Evolutionary conservation across 2,797 vertebrate genomes (phyloP), one percentile per base, ranked within the genome.

Genomic region (Naso thynnoides): DNA sequence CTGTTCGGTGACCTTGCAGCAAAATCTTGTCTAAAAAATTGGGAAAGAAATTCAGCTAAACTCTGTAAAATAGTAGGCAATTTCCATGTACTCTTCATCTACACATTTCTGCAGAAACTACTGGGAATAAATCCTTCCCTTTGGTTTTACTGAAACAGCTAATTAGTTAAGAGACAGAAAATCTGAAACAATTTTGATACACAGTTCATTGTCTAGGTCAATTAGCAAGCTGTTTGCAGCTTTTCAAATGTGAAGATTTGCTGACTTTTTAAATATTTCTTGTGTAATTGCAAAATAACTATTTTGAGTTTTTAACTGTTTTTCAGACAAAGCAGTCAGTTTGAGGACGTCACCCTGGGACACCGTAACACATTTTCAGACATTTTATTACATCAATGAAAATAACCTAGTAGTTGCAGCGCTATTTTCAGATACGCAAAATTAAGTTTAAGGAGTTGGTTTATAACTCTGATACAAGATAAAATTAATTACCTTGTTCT

Each of bases 381-480:
- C 24, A 42, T 21, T 54, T 48, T 39, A 19, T 53, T 6, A 62
- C 44, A 36, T 36, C 8, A 33, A 31, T 8, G 2, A 55, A 55
- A 71, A 27, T 39, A 41, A 70, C 47, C 29, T 56, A 19, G 24
- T 24, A 16, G 54, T 8, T 49, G 49, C 29, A 55, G 58, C 14
- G 33, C 19, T 24, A 31, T 52, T 68, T 60, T 19, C 24, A 62
- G n/a, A 64, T 57, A 8, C n/a, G 11, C 27, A 3, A 60, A 70
- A 60, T 70, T 1, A 49, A 60, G 9, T 65, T 23, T 29, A 53
- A n/a, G 15, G 16, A 58, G 21, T 57, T 53, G 52, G 39, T 42
- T 38, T 7, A 47, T 54, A 26, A 66, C 16, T 47, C 64, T 45
- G 21, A 36, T 36, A 36, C 26, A 19, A 56, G 53, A 76, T 58